Evolutionary conservation across 2,888 invertebrate genomes (phyloP).

Genomic region (Trichacis sp.): DNA sequence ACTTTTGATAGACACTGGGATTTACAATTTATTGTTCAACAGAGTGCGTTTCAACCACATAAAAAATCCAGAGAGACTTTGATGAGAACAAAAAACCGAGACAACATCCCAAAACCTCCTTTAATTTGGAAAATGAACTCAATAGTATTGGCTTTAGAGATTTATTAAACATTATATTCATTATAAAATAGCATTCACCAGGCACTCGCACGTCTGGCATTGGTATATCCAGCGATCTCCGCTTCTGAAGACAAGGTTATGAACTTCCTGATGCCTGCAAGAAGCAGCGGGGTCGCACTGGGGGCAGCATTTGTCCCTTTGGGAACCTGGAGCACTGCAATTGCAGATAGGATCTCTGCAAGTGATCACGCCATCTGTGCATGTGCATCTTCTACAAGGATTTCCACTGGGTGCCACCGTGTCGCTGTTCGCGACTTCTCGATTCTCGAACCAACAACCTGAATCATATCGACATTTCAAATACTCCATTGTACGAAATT

Average conservation of each 20-base stretch:
- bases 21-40: no score
- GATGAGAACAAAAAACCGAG: no score
- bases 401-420: slow-evolving; percentile 68
- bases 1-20: no score
- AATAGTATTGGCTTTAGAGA: not conserved
- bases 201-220: slow-evolving; percentile 92
- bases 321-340: slow-evolving; percentile 73
- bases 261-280: slow-evolving; percentile 85
- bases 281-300: slow-evolving; percentile 82
- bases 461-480: slow-evolving; percentile 33
- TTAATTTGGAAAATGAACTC: not conserved
- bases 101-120: not conserved
- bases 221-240: slow-evolving; percentile 92
- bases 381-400: slow-evolving; percentile 71
- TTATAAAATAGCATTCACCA: no score
- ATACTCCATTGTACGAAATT: no score
- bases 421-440: slow-evolving; percentile 74
- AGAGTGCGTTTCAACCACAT: no score
- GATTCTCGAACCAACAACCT: slow-evolving; percentile 82
- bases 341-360: slow-evolving; percentile 80
- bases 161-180: no score
- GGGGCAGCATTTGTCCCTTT: slow-evolving; percentile 79
- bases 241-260: slow-evolving; percentile 80
- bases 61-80: no score
- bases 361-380: slow-evolving; percentile 72